Conservation (phyloP, 53 echinoderm and acorn worm genomes). For the Crossaster papposus region DNA sequence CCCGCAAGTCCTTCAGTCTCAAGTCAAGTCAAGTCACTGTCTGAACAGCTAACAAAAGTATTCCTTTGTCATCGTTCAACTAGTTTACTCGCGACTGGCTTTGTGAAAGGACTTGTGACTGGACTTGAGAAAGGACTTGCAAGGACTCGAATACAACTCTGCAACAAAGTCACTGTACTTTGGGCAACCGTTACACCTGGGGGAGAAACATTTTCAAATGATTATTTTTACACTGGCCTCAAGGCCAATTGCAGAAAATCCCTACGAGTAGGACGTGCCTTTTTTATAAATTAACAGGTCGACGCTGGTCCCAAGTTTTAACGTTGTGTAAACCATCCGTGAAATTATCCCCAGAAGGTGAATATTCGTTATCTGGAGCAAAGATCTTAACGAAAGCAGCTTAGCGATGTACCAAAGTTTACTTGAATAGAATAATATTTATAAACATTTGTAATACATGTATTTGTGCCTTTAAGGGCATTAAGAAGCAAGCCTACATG, state of each 20-base stretch:
- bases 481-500: too few relatives aligned
- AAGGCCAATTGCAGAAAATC: constrained; percentile 13
- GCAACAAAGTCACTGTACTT: constrained; percentile 36
- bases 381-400: constrained; percentile 34
- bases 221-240: constrained; percentile 11
- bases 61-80: too few relatives aligned
- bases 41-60: neutral
- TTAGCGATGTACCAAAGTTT: constrained; percentile 29
- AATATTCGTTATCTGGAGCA: constrained; percentile 2
- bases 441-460: constrained; percentile 44
- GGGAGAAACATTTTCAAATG: neutral
- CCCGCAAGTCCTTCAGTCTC: too few relatives aligned
- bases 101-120: too few relatives aligned
- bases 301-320: neutral
- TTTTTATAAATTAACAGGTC: constrained; percentile 21
- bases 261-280: constrained; percentile 30
- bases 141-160: too few relatives aligned
- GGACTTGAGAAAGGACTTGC: too few relatives aligned
- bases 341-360: neutral
- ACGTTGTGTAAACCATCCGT: constrained; percentile 24
- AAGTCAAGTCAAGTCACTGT: neutral
- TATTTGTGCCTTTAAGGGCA: constrained; percentile 2
- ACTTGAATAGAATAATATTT: constrained; percentile 48
- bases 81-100: too few relatives aligned
- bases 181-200: constrained; percentile 19